Base-by-base conservation (phyloP, 2,797 vertebrate species). In the Arrhamphus sclerolepis region DNA sequence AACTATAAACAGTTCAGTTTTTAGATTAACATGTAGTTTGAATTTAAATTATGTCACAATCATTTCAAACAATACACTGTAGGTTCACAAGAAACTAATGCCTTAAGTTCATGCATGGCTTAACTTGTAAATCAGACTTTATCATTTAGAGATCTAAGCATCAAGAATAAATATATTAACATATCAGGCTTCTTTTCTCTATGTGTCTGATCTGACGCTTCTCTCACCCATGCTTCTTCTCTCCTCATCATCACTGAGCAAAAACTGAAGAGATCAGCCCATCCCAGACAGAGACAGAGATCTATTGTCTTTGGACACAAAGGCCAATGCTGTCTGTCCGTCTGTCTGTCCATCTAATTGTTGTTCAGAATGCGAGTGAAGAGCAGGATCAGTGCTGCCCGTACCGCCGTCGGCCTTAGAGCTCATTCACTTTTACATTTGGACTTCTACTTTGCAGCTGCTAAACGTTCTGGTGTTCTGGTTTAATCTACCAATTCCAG, bases 261-360 rank as follows among this genome's bases (percentile, higher is more conserved):
- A 40, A 73, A 67, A 70, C 17, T 56, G 54, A 66, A 74, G 51
- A 82, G 66, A 84, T 82, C 81, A 76, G 76, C 67, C 68, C 77
- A 75, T 84, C 68, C 51, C 22, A 26, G 51, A 48, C 54, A 55
- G 46, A 49, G 56, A 91, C 84, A 91, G 64, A 75, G 60, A 62
- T 47, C 64, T 60, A 80, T 91, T 91, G 89, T 91, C 71, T 71
- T 51, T 14, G 61, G 34, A 76, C 71, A 89, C 85, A 89, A 91
- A 80, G 80, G 56, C 34, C 38, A 26, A 10, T 11, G 59, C 72
- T 91, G 87, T 89, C 48, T 70, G 14, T 70, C 52, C 46, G 44
- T 70, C 68, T 75, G 66, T 78, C 57, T 40, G 60, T 70, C 62
- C 44, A 50, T 63, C 60, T 68, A 31, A 51, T 46, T 48, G 63